These are phyloP conservation scores for Dryococelus australis DNA, from an alignment of 2,888 invertebrate genomes.

Conservation along the genomic window DNA sequence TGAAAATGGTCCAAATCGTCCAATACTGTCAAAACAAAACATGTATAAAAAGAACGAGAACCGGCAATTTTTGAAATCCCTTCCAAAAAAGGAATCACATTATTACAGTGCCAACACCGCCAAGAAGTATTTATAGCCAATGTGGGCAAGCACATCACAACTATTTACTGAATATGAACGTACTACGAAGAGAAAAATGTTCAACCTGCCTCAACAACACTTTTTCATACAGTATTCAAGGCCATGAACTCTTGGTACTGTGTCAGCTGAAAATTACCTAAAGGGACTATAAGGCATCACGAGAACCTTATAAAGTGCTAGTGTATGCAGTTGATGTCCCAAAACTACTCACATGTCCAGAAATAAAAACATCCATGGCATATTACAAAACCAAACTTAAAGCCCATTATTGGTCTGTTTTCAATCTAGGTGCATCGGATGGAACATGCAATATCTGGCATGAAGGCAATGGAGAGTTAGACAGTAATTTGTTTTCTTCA, in stretches of 20 bases:
- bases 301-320: not conserved
- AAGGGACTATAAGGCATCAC: not conserved
- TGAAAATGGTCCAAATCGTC: not conserved
- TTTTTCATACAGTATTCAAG: not conserved
- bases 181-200: not conserved
- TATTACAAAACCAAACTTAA: conserved; percentile 24
- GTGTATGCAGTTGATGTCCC: not conserved
- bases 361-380: not conserved
- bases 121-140: not conserved
- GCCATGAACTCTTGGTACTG: not conserved
- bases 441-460: conserved; percentile 19
- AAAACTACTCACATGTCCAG: not conserved
- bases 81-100: conserved; percentile 1
- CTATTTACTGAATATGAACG: not conserved
- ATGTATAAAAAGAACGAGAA: not conserved
- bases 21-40: not conserved
- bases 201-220: not conserved
- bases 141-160: not conserved
- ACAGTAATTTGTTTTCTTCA: not conserved
- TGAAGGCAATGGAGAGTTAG: not conserved
- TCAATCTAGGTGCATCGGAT: not conserved
- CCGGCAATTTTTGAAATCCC: not conserved
- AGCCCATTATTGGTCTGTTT: conserved; percentile 11
- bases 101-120: not conserved
- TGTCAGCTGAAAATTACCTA: not conserved